Conservation (phyloP, 1,140 invertebrate species). For the Melipona quadrifasciata region DNA sequence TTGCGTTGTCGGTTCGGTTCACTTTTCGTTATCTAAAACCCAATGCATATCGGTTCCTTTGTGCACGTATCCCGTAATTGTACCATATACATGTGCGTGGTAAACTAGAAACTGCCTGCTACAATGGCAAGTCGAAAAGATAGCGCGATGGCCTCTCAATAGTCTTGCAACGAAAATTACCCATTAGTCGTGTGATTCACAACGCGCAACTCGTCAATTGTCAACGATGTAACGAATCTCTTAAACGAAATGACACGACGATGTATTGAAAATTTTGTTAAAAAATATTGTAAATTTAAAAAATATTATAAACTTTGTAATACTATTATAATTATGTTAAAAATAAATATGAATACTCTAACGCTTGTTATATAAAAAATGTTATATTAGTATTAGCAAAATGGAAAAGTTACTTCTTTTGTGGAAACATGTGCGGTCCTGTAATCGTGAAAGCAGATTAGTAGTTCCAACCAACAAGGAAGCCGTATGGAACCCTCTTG, state of each 20-base stretch:
- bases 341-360: not conserved
- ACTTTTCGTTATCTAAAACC: constrained; percentile 62
- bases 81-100: constrained; percentile 22
- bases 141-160: constrained; percentile 49
- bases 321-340: not conserved
- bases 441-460: not conserved
- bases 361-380: too few relatives aligned
- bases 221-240: not conserved
- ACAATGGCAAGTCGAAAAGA: constrained; percentile 24
- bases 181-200: constrained; percentile 12
- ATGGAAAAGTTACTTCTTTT: too few relatives aligned
- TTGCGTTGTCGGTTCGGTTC: constrained; percentile 57
- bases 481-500: constrained; percentile 2
- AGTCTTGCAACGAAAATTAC: constrained; percentile 36
- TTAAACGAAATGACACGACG: not conserved
- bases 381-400: too few relatives aligned
- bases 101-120: not conserved
- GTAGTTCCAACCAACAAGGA: not conserved
- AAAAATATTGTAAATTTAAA: not conserved
- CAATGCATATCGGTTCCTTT: constrained; percentile 28
- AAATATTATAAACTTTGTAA: not conserved
- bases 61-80: constrained; percentile 20
- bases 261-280: not conserved
- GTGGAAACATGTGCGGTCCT: too few relatives aligned
- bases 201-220: constrained; percentile 5